Evolutionary conservation across 2,113 vertebrate genomes (phyloP).

Genomic region (Tupaia chinensis): DNA sequence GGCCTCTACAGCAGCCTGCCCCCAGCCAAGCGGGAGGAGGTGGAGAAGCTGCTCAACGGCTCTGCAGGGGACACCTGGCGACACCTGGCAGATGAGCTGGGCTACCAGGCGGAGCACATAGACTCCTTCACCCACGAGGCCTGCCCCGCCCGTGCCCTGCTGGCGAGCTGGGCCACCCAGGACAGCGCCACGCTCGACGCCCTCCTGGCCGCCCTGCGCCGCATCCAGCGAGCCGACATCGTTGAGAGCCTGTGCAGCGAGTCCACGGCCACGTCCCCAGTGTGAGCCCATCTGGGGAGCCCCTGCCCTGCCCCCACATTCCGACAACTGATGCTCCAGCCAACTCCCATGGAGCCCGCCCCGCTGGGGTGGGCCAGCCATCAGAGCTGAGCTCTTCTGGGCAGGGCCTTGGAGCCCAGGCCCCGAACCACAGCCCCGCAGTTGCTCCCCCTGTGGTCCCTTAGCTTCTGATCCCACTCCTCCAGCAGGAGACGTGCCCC

Average conservation of each 20-base stretch:
- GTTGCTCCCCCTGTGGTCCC: neutral
- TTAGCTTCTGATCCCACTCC: neutral
- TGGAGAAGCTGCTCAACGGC: conserved; percentile 94
- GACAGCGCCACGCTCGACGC: conserved; percentile 94
- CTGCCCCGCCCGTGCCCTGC: conserved; percentile 91
- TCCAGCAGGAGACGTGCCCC: neutral
- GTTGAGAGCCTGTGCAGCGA: conserved; percentile 93
- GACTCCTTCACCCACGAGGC: conserved; percentile 93
- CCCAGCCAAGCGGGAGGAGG: conserved; percentile 93
- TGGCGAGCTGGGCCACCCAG: conserved; percentile 94
- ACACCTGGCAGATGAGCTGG: conserved; percentile 94
- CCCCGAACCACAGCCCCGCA: conserved; percentile 25
- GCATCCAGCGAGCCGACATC: conserved; percentile 95
- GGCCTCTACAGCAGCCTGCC: conserved; percentile 90
- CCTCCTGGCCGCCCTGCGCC: conserved; percentile 93
- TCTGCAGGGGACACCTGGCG: conserved; percentile 93
- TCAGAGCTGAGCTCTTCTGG: conserved; percentile 54
- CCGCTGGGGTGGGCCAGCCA: neutral
- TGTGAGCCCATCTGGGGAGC: conserved; percentile 86
- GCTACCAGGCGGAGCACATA: conserved; percentile 95
- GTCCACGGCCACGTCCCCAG: conserved; percentile 94
- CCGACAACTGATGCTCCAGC: conserved; percentile 50
- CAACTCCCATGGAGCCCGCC: neutral
- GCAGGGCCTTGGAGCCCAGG: neutral
- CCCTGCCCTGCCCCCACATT: conserved; percentile 71